Base-by-base conservation (phyloP, 1,140 invertebrate species). In the Leptopilina boulardi region DNA sequence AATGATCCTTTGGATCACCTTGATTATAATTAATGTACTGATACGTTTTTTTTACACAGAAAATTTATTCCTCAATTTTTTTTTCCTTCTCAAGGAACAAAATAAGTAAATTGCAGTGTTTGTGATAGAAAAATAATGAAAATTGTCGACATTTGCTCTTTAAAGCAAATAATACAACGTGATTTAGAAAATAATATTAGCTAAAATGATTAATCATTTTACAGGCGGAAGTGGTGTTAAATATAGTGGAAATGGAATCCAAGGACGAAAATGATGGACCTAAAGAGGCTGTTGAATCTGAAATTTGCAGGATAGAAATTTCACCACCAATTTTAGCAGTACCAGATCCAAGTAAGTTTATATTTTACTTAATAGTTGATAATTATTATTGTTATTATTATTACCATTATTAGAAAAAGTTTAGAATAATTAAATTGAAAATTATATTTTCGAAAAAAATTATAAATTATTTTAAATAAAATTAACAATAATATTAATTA, bases 211-310 rank as follows among this genome's bases (percentile, higher is more conserved):
- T 18, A 13, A 30, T 51, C 47, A 18, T 18, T 66, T 66, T 66
- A 11, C 54, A 78, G 77, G 73, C 77, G 26, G 73, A 78, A 54
- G 51, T 77, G 4, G 47, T 71, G 13, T 21, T 78, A 44, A 71
- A 78, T 19, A 74, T 78, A 66, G 56, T 13, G 23, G 77, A 59
- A 13, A 21, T 47, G 26, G 71, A 78, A 6, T 66, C 59, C 26
- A 66, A 30, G 23, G 59, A 66, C 11, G 26, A 66, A 0, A n/a
- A 15, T n/a, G 59, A 30, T 26, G 26, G 59, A 30, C 26, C 59
- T n/a, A n/a, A 66, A 11, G 59, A 66, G 26, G 9, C 26, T 15
- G 26, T 5, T 6, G 59, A 66, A n/a, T 34, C 59, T n/a, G 59
- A 66, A 66, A 66, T 26, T 30, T 66, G 59, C 30, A 26, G 59